Evolutionary conservation across 2,797 vertebrate genomes (phyloP).

Genomic region (Microtus agrestis): DNA sequence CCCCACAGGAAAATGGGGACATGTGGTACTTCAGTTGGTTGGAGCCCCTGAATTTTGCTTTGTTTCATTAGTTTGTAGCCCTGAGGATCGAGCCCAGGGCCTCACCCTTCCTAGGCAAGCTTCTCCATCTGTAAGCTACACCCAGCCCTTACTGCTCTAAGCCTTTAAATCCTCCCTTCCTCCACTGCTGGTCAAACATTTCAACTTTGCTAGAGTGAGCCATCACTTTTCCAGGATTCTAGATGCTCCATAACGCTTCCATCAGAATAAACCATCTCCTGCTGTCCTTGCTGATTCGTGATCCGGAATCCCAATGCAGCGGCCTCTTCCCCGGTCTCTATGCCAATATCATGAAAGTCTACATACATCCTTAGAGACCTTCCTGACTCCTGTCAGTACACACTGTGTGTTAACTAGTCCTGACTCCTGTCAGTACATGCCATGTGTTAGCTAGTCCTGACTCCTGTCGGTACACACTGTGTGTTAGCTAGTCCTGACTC

Average conservation of each 20-base stretch:
- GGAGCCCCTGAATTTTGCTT: neutral
- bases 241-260: neutral
- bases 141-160: neutral
- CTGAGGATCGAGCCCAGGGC: neutral
- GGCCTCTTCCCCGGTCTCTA: neutral
- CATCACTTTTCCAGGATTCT: neutral
- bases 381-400: neutral
- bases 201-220: neutral
- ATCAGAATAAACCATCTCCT: neutral
- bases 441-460: neutral
- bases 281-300: neutral
- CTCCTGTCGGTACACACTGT: too few relatives aligned
- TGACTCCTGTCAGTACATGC: too few relatives aligned
- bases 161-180: neutral
- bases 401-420: neutral
- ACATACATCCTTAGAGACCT: neutral
- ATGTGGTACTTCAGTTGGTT: neutral
- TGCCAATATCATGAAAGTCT: neutral
- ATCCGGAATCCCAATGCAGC: neutral
- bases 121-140: neutral
- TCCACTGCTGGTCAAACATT: neutral
- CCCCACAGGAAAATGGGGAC: neutral
- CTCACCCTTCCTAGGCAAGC: neutral
- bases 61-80: neutral
- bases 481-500: neutral